A percentile compares a stretch with the other conserved stretches of the same genome.
These are phyloP conservation scores for Micromys minutus DNA, from an alignment of 2,113 vertebrate genomes.

Conservation along the genomic window DNA sequence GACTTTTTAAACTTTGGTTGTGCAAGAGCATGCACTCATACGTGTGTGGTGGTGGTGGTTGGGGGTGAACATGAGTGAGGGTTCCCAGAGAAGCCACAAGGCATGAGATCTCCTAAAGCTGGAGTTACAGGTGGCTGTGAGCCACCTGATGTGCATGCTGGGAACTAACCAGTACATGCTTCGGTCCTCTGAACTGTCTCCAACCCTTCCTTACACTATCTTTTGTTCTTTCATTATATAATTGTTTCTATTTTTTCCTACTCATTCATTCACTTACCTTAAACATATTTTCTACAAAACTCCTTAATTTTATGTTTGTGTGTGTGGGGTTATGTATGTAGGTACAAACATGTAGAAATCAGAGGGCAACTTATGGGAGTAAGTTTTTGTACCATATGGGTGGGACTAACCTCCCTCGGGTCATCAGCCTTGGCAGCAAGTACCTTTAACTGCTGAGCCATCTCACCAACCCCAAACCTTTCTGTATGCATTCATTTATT, in stretches of 20 bases:
- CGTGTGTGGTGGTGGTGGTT: background rate
- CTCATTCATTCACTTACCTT: constrained; percentile 44
- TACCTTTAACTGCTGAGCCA: background rate
- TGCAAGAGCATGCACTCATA: too few species aligned
- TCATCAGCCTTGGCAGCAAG: background rate
- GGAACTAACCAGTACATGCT: background rate
- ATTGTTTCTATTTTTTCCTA: constrained; percentile 30
- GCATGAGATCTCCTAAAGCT: too few species aligned
- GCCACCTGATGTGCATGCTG: background rate
- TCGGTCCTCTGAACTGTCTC: background rate
- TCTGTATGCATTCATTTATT: background rate
- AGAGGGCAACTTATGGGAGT: background rate
- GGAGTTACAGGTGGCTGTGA: background rate
- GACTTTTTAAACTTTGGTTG: background rate
- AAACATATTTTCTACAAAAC: constrained; percentile 54
- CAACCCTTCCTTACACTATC: background rate
- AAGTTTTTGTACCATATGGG: background rate
- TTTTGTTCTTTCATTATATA: constrained; percentile 9
- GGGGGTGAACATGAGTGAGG: background rate
- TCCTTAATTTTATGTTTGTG: background rate
- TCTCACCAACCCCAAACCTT: background rate
- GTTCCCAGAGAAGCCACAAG: background rate
- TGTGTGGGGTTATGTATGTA: background rate
- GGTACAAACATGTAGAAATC: background rate
- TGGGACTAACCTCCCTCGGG: background rate